These are phyloP conservation scores for Onychorhynchus coronatus DNA, from an alignment of 2,113 vertebrate genomes.

Conservation along the genomic window DNA sequence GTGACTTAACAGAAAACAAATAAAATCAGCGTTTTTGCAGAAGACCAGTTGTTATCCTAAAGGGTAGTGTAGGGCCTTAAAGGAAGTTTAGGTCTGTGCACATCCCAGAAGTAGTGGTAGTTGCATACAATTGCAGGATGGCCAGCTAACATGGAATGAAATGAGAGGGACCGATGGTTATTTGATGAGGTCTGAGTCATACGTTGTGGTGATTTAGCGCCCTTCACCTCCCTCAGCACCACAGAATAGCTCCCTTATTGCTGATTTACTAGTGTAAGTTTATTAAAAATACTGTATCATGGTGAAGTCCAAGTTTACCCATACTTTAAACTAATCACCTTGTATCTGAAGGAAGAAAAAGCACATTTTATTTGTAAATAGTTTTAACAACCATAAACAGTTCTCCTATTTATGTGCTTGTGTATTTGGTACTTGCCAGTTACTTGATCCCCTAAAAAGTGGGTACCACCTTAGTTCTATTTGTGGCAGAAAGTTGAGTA, in stretches of 20 bases:
- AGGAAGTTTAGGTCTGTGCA: background rate
- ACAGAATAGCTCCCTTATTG: background rate
- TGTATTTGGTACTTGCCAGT: background rate
- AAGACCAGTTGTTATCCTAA: background rate
- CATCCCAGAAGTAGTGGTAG: accelerated
- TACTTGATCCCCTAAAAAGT: background rate
- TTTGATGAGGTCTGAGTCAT: background rate
- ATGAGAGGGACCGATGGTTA: background rate
- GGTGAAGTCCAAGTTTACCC: background rate
- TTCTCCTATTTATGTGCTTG: background rate
- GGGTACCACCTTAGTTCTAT: background rate
- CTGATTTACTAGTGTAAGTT: background rate
- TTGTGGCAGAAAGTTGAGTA: background rate
- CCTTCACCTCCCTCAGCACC: background rate
- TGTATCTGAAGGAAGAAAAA: background rate
- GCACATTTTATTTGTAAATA: background rate
- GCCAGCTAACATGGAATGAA: background rate
- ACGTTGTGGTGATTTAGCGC: background rate
- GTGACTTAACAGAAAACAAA: background rate
- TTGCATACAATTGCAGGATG: background rate
- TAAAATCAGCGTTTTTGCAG: background rate
- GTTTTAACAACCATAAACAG: background rate
- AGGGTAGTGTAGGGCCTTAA: background rate
- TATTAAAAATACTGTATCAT: background rate
- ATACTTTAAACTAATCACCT: background rate